Evolutionary conservation across 2,113 vertebrate species (phyloP).

Genomic region (Holacanthus passer): DNA sequence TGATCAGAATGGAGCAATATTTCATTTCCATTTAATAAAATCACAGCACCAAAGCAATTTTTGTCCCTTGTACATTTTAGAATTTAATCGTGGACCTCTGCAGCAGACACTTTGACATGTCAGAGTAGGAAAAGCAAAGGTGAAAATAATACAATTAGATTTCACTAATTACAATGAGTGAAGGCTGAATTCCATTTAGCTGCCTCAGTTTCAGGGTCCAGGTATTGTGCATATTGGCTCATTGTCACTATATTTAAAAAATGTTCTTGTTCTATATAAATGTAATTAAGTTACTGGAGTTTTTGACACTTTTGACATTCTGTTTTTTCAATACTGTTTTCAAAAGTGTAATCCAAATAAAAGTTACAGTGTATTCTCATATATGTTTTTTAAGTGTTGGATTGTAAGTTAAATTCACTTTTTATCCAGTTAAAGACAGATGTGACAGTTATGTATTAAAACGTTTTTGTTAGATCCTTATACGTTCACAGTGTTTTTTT

Average conservation of each 20-base stretch:
- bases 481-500: background rate
- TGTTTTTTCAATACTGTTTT: background rate
- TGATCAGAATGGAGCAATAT: background rate
- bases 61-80: background rate
- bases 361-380: background rate
- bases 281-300: background rate
- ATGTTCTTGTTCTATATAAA: background rate
- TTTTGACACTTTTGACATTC: background rate
- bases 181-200: background rate
- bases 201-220: background rate
- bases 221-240: background rate
- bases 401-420: background rate
- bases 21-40: background rate
- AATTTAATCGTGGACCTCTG: background rate
- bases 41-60: no score
- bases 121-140: background rate
- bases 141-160: background rate
- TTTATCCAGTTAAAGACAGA: background rate
- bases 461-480: background rate
- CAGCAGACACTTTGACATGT: background rate
- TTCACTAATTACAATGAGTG: no score
- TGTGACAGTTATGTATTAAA: conserved; percentile 10
- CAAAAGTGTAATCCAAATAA: background rate
- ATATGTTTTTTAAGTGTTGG: background rate
- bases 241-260: background rate